A percentile compares a stretch with the other conserved stretches of the same genome.
Conservation (phyloP, 2,888 invertebrate genomes). For the Drosophila parthenogenetica region DNA sequence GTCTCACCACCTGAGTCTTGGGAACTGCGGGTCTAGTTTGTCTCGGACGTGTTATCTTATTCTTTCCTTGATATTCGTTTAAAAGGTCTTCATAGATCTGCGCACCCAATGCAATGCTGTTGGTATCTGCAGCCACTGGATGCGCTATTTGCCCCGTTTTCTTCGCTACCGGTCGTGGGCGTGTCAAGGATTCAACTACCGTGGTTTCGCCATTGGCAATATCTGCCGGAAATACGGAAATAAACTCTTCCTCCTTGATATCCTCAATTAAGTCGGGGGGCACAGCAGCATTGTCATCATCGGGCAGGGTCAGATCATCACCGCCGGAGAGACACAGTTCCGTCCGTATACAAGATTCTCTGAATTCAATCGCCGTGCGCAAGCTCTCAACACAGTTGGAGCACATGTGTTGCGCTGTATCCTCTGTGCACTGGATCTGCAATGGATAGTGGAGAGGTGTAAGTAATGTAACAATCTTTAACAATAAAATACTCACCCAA, state of each 20-base stretch:
- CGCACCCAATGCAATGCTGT: constrained; percentile 54
- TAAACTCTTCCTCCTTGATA: constrained; percentile 20
- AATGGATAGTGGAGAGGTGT: background rate
- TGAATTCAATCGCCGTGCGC: constrained; percentile 55
- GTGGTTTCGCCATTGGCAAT: constrained; percentile 7
- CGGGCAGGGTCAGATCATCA: background rate
- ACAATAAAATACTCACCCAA: constrained; percentile 48
- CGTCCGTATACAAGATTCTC: constrained; percentile 57
- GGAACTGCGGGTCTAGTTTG: background rate
- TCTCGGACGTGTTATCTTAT: constrained; percentile 22
- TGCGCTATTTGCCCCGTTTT: background rate
- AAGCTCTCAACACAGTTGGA: constrained; percentile 41
- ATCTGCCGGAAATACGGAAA: constrained; percentile 5
- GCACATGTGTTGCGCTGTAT: constrained; percentile 38
- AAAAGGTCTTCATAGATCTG: constrained; percentile 63
- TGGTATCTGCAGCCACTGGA: constrained; percentile 38
- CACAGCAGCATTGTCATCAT: background rate
- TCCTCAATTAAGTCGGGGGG: background rate
- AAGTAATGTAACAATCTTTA: background rate
- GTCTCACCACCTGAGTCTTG: background rate
- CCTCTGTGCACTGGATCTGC: constrained; percentile 47
- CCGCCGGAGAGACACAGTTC: constrained; percentile 40
- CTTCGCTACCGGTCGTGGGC: background rate
- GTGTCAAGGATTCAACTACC: constrained; percentile 12
- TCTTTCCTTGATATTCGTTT: constrained; percentile 50